Base-by-base conservation (phyloP, 1,140 invertebrate genomes). In the Chironomus tepperi region DNA sequence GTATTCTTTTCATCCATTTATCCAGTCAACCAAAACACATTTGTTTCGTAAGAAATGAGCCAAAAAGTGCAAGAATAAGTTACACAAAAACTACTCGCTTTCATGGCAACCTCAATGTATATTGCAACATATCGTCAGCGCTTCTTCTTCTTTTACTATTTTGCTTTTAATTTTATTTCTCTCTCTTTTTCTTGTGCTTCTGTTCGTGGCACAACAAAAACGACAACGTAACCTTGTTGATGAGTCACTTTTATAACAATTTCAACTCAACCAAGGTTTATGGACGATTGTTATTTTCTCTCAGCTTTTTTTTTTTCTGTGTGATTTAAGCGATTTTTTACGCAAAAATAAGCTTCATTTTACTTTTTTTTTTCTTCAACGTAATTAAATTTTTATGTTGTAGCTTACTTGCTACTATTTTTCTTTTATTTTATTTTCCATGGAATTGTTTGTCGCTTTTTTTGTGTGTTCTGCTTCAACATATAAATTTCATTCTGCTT, bases 341-440 rank as follows among this genome's bases (percentile, higher is more conserved):
- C 47, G 12, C 9, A 57, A n/a, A 57, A 57, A 15, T 15, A 57
- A 57, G 47, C 12, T 57, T 15, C n/a, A 5, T 57, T 57, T 57
- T 34, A 34, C 24, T 34, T 34, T 5, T 34, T 34, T 34, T 34
- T 34, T 34, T n/a, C n/a, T n/a, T 34, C 24, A 47, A 47, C 15
- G 43, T 57, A 57, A 57, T 57, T 57, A 57, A 57, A 57, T 57
- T 57, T 57, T 57, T 57, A 57, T 57, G 47, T 15, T 57, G 47
- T 57, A 34, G 24, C 47, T 34, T 34, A 34, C 24, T 34, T 34
- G 24, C 24, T 34, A n/a, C n/a, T n/a, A n/a, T n/a, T n/a, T n/a
- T n/a, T 57, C 47, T 57, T 57, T 57, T 15, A n/a, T 15, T 15
- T n/a, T 57, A n/a, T 57, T 12, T 57, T 57, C 9, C 15, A 15